phyloP scores from a whole-genome alignment of 2,113 vertebrate genomes.

The Amblyornis subalaris region DNA sequence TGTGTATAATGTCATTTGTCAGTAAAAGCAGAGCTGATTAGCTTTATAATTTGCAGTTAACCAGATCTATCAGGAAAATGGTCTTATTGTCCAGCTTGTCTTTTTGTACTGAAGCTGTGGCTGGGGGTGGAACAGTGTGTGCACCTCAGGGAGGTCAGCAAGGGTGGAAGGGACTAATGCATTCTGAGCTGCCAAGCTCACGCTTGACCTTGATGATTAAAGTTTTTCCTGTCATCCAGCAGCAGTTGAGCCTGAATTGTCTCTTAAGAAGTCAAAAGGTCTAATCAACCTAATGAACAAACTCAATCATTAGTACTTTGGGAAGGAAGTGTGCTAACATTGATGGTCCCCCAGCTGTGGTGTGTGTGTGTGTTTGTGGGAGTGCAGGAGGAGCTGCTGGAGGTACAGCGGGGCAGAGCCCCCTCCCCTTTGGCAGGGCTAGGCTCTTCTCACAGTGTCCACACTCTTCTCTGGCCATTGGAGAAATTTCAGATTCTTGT shows the following conservation, averaged over 20 bases:
- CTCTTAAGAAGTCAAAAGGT: constrained; percentile 62
- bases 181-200: constrained; percentile 35
- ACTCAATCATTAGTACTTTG: constrained; percentile 42
- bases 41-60: constrained; percentile 39
- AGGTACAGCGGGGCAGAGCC: not conserved
- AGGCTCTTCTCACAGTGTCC: not conserved
- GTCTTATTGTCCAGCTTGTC: not conserved
- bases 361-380: not conserved
- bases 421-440: not conserved
- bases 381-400: not conserved
- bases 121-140: not conserved
- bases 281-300: constrained; percentile 59
- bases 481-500: not conserved
- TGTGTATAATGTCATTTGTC: not conserved
- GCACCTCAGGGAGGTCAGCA: not conserved
- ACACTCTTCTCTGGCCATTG: not conserved
- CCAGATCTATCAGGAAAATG: not conserved
- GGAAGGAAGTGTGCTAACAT: not conserved
- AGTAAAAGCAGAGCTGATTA: constrained; percentile 23
- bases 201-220: constrained; percentile 43
- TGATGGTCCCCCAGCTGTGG: not conserved
- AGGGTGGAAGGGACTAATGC: constrained; percentile 38
- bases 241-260: constrained; percentile 46
- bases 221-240: constrained; percentile 37
- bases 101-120: constrained; percentile 3